Evolutionary conservation across 2,797 vertebrate species (phyloP).

Genomic region (Odontamblyopus lacepedii): DNA sequence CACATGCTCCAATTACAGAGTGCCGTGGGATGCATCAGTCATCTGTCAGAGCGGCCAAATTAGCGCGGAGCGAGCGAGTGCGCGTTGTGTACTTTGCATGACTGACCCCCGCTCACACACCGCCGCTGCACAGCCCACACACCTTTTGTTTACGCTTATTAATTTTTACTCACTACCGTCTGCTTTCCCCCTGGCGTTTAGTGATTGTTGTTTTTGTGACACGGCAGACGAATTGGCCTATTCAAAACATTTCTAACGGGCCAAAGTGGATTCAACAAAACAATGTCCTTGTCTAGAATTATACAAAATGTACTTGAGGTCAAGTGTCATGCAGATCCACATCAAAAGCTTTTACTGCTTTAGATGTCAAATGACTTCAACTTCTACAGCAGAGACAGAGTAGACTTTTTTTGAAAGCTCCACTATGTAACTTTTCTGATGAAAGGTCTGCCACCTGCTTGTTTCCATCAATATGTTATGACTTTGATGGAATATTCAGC

Average conservation of each 20-base stretch:
- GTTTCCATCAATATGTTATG: no score
- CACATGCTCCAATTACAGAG: conserved; percentile 63
- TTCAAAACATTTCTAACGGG: not conserved
- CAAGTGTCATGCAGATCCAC: not conserved
- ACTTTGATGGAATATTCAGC: no score
- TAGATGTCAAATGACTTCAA: not conserved
- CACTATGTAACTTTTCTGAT: no score
- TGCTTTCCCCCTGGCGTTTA: not conserved
- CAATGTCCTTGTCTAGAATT: not conserved
- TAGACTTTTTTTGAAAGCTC: not conserved
- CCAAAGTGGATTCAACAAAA: not conserved
- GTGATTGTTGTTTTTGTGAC: conserved; percentile 9
- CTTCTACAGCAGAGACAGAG: not conserved
- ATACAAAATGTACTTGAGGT: not conserved
- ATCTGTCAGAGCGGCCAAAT: conserved; percentile 49
- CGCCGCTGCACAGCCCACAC: conserved; percentile 18
- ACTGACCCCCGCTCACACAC: conserved; percentile 30
- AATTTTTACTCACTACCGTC: conserved; percentile 10
- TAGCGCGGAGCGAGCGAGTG: conserved; percentile 29
- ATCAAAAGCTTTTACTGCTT: not conserved
- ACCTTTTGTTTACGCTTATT: conserved; percentile 13
- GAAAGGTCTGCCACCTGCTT: no score
- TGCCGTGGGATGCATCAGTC: conserved; percentile 52
- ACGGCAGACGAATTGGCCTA: not conserved
- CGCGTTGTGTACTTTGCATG: conserved; percentile 20